phyloP scores from a whole-genome alignment of 1,140 invertebrate genomes.

The Aphaenogaster ashmeadi region DNA sequence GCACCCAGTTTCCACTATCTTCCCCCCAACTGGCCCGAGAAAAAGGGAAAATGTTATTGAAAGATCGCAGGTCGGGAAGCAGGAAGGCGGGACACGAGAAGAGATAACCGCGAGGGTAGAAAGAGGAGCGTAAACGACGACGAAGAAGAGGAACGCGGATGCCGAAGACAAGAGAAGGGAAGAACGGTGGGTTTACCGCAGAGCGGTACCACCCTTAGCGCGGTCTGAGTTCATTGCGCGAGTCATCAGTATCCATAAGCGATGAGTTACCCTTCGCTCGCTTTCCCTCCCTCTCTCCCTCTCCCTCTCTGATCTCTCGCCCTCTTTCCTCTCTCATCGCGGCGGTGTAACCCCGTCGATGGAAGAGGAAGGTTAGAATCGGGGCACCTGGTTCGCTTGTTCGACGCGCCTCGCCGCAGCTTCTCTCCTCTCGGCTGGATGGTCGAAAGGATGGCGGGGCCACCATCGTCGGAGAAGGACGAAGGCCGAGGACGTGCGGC shows the following conservation, averaged over 20 bases:
- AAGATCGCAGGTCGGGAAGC: constrained; percentile 70
- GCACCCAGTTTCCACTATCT: constrained; percentile 46
- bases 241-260: constrained; percentile 88
- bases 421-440: constrained; percentile 69
- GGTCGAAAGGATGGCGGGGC: constrained; percentile 70
- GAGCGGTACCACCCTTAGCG: constrained; percentile 77
- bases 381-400: constrained; percentile 85
- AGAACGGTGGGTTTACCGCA: constrained; percentile 74
- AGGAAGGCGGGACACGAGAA: constrained; percentile 12
- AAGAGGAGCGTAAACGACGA: constrained; percentile 49
- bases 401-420: constrained; percentile 71
- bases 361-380: constrained; percentile 59
- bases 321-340: constrained; percentile 20
- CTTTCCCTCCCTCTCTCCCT: constrained; percentile 57
- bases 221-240: constrained; percentile 86
- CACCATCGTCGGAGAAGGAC: constrained; percentile 72
- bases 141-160: constrained; percentile 50
- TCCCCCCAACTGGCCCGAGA: constrained; percentile 2
- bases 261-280: constrained; percentile 85
- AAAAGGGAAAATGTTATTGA: constrained; percentile 85
- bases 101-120: constrained; percentile 49
- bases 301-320: constrained; percentile 52
- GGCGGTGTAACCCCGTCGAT: constrained; percentile 35
- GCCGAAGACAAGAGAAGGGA: constrained; percentile 73
- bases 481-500: constrained; percentile 78